phyloP scores from a whole-genome alignment of 2,113 vertebrate genomes.

The Tinamus guttatus region DNA sequence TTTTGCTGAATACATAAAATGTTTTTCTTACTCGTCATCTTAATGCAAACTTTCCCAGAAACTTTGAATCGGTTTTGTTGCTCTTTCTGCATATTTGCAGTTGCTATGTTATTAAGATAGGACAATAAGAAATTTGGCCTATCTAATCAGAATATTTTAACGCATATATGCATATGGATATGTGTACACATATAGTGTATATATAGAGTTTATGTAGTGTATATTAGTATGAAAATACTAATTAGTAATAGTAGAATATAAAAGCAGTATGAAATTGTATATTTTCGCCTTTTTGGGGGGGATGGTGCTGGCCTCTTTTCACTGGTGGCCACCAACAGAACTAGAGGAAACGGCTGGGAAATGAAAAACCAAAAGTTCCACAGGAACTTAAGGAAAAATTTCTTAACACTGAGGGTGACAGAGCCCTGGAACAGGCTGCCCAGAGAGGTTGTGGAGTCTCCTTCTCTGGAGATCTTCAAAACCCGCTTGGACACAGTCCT shows the following conservation, averaged over 20 bases:
- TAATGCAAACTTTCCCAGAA: conserved; percentile 19
- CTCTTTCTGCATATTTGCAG: background rate
- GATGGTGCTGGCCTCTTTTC: no score
- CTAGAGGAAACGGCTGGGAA: no score
- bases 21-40: conserved; percentile 19
- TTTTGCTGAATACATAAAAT: background rate
- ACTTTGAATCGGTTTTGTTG: background rate
- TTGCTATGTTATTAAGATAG: background rate
- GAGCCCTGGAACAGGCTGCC: no score
- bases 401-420: no score
- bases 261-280: background rate
- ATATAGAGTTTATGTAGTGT: background rate
- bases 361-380: no score
- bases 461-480: no score
- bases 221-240: background rate
- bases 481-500: no score
- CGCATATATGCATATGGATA: background rate
- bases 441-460: no score
- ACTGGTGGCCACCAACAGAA: no score
- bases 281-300: fast-evolving
- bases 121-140: background rate
- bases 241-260: no score
- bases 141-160: background rate
- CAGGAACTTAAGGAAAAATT: no score
- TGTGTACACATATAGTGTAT: no score